phyloP scores from a whole-genome alignment of 2,888 invertebrate species.

The Lithosia quadra region DNA sequence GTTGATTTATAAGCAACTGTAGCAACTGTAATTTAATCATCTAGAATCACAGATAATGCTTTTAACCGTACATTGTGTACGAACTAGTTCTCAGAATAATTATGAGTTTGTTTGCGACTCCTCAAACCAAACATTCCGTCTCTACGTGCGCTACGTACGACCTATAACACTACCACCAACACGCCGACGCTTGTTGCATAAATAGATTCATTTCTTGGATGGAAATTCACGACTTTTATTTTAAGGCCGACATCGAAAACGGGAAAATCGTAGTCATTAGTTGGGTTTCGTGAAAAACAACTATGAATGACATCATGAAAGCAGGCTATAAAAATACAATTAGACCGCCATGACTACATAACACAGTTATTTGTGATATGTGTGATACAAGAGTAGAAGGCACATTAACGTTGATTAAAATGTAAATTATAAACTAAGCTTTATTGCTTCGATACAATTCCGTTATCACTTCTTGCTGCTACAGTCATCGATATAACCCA shows the following conservation, averaged over 20 bases:
- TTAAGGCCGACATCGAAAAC: slow-evolving; percentile 63
- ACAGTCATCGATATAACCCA: background rate
- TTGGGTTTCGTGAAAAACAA: slow-evolving; percentile 65
- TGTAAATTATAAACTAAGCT: background rate
- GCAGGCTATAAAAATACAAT: slow-evolving; percentile 48
- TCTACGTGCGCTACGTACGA: slow-evolving; percentile 72
- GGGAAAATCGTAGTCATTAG: slow-evolving; percentile 64
- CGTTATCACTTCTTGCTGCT: background rate
- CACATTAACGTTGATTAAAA: slow-evolving; percentile 16
- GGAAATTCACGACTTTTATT: slow-evolving; percentile 77
- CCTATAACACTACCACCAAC: slow-evolving; percentile 70
- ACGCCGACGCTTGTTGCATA: slow-evolving; percentile 78
- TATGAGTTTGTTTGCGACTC: slow-evolving; percentile 81
- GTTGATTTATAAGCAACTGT: background rate
- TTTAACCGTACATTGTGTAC: slow-evolving; percentile 69
- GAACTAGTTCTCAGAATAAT: slow-evolving; percentile 75
- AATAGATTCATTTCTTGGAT: slow-evolving; percentile 82
- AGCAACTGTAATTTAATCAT: slow-evolving; percentile 52
- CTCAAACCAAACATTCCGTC: slow-evolving; percentile 81
- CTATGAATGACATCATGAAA: slow-evolving; percentile 52
- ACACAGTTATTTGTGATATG: slow-evolving; percentile 44
- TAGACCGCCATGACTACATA: slow-evolving; percentile 42
- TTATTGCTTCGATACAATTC: background rate
- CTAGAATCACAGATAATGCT: slow-evolving; percentile 63
- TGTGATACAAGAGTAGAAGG: slow-evolving; percentile 36